Percentiles rank a stretch among this genome's conserved stretches.
Evolutionary conservation across 2,888 invertebrate genomes (phyloP).

Genomic region (Drymonia ruficornis): DNA sequence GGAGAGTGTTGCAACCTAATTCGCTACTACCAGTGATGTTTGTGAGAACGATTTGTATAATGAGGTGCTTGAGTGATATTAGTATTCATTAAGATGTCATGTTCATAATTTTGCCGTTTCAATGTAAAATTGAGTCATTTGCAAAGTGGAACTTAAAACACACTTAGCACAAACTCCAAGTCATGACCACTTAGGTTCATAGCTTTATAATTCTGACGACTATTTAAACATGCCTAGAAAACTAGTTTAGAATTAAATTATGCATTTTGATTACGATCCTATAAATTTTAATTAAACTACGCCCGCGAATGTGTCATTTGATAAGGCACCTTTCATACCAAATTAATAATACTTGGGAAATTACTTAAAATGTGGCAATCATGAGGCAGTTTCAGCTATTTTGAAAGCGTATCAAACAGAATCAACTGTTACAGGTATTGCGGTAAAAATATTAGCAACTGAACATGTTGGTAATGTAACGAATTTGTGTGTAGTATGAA

Average conservation of each 20-base stretch:
- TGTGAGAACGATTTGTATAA: no score
- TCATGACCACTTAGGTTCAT: neutral
- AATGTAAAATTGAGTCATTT: neutral
- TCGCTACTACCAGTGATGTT: no score
- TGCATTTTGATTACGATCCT: neutral
- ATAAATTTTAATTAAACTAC: neutral
- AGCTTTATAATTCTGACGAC: no score
- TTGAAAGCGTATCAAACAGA: constrained; percentile 24
- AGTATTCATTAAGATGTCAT: no score
- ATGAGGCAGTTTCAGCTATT: constrained; percentile 11
- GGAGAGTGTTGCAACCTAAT: constrained; percentile 32
- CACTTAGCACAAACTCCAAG: neutral
- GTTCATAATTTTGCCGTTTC: no score
- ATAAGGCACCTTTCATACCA: neutral
- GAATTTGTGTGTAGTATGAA: neutral
- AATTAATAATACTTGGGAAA: constrained; percentile 1
- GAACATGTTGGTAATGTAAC: constrained; percentile 14
- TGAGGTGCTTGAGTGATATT: no score
- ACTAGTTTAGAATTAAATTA: neutral
- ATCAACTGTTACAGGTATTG: constrained; percentile 18
- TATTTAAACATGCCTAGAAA: neutral
- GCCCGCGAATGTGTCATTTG: neutral
- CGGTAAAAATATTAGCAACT: constrained; percentile 19
- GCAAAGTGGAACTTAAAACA: neutral
- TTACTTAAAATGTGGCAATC: neutral